Evolutionary conservation across 2,888 invertebrate species (phyloP), one percentile per base, ranked within the genome.

Genomic region (Beris morrisii): DNA sequence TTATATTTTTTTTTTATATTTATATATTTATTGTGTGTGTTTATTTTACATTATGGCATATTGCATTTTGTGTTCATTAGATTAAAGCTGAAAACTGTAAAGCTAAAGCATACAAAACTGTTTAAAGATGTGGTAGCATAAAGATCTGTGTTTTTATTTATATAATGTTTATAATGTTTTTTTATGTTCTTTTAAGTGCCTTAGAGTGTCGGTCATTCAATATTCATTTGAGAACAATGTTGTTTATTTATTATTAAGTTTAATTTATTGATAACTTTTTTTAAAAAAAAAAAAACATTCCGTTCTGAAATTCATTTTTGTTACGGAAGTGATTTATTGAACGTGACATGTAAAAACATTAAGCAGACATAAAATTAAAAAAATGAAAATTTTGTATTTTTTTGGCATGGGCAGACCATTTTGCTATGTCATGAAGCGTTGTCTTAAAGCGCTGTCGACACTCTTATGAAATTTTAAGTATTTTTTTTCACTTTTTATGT

Each of bases 151-250:
- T 22, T 22, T 22, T 22, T 22, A 22, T 22, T 22, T 22, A 22
- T 2, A 22, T 22, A 22, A 22, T 22, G 22, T 22, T 22, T 22
- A 22, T 38, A 7, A 38, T 38, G 38, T 38, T 7, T 38, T 38
- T 38, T 38, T 38, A 38, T 38, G 38, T 38, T 38, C 9, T 38
- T 38, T 38, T 7, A 38, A 15, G 32, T 71, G 73, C 72, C 77
- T 75, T 75, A 74, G 75, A 79, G 79, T 79, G 79, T 79, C 79
- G 78, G 79, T 79, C 80, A 79, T 74, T 78, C 79, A 79, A 79
- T 74, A 64, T 31, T 31, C 15, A 56, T 12, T 54, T 66, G 53
- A 52, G 15, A 31, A 43, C 30, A 22, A 22, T 22, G 22, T 22
- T 22, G 22, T 22, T 45, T 45, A n/a, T 48, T 48, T 48, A 48